Evolutionary conservation across 2,113 vertebrate species (phyloP), one percentile per base, ranked within the genome.

Genomic region (Calyptommatus sinebrachiatus): DNA sequence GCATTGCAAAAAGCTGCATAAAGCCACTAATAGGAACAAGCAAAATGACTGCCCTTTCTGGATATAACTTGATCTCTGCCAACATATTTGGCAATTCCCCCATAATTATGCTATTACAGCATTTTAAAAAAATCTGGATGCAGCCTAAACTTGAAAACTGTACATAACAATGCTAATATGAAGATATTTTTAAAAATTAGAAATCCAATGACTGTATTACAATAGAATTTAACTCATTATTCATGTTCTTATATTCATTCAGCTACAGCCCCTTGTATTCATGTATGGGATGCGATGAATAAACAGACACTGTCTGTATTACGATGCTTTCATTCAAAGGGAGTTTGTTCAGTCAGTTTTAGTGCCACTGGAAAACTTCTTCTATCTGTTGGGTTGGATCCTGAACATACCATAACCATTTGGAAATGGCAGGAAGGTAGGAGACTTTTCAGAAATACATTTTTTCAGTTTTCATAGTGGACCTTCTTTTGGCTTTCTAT

Each of bases 351-450:
- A 0, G 97, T 99, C 91, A 98, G 98, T 87, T 99, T 99, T 93
- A 99, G 98, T 85, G 98, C 98, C 86, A 99, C 98, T 22, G 98
- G 98, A 57, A 99, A 97, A 79, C 96, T 99, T 71, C 90, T 99
- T 84, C 96, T 99, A 10, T 99, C 98, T 9, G 93, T 97, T 79
- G 98, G 98, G 71, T 94, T 99, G 83, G 98, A 99, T 91, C 93
- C 96, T 0, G 97, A 98, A 48, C 98, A 99, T 67, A 99, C 97
- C 2, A 76, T 99, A 77, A 98, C 97, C 92, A 96, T 99, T 91
- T 99, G 98, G 98, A 97, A 97, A 82, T 99, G 98, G 98, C 98
- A 99, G 86, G 98, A 99, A 98, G 98, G 97, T 98, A 93, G 81
- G 89, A 83, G 78, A 82, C 35, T 41, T 41, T 41, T 5, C 35